These are phyloP conservation scores for Rousettus madagascariensis DNA, from an alignment of 2,797 vertebrate genomes.

Conservation along the genomic window DNA sequence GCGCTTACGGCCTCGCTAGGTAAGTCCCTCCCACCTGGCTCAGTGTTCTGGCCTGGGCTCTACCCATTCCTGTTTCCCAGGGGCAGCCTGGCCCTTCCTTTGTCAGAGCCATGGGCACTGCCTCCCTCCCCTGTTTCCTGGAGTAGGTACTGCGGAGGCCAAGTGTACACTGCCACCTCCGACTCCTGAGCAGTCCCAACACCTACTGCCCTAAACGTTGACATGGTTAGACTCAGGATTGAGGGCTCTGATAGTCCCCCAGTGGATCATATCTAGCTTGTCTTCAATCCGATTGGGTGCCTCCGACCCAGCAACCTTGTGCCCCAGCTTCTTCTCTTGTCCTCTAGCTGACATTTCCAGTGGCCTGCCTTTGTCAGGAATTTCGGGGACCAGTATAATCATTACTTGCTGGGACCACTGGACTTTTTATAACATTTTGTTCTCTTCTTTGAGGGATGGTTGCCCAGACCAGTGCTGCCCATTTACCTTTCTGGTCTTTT, in stretches of 20 bases:
- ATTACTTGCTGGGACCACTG: neutral
- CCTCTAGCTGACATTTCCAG: neutral
- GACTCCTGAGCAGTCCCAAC: neutral
- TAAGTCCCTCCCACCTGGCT: constrained; percentile 4
- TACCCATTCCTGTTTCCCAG: neutral
- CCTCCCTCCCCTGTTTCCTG: neutral
- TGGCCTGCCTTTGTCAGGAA: neutral
- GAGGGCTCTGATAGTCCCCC: neutral
- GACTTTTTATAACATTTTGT: neutral
- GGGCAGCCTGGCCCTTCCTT: neutral
- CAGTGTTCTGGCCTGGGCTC: neutral
- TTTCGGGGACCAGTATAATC: neutral
- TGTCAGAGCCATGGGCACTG: neutral
- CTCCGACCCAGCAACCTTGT: neutral
- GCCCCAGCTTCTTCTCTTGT: neutral
- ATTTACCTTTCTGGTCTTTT: neutral
- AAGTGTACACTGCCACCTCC: neutral
- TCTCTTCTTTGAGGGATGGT: neutral
- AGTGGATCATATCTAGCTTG: neutral
- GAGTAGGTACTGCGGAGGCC: neutral
- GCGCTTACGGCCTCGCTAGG: constrained; percentile 57
- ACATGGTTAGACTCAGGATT: neutral
- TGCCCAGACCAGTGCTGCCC: neutral
- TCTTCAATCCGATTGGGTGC: neutral
- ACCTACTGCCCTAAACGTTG: neutral